Evolutionary conservation across 2,797 vertebrate species (phyloP), one percentile per base, ranked within the genome.

Genomic region (Sebastes melanostomus): DNA sequence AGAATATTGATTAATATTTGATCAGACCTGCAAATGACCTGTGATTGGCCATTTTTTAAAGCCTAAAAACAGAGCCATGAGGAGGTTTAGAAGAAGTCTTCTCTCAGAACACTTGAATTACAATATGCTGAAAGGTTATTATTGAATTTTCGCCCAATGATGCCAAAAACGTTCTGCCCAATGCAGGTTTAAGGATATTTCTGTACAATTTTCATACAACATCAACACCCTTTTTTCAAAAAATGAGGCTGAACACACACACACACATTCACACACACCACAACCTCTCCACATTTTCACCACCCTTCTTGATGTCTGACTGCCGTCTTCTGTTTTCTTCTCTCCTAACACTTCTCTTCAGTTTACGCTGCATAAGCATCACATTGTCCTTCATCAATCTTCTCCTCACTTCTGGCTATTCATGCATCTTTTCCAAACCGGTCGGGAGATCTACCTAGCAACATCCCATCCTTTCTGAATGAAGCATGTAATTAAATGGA

Each of bases 401-500:
- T 34, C 36, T 65, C 7, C 4, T 77, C 75, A 70, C 60, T 77
- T 69, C 50, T 6, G 27, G 30, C 54, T 69, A 36, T 75, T 32
- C 36, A 38, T 42, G 27, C 73, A 46, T 60, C 68, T 20, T 60
- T 68, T 79, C n/a, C 66, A 9, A 30, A 27, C 11, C 3, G 16
- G 34, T 30, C 59, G 2, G 22, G 29, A 29, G 69, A 18, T 54
- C 66, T 69, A 72, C 72, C 38, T 25, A 8, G 54, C 63, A 75
- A 62, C 70, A 71, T 84, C 42, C 30, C 12, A 77, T 77, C 58
- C 38, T 24, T 76, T 80, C 60, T 80, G 84, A 89, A 66, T 34
- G 71, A 84, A 86, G 85, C 81, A 68, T 87, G 84, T 85, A 83
- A 91, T 91, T 90, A 86, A 90, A 87, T 27, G 55, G 80, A 90